Evolutionary conservation across 2,797 vertebrate species (phyloP), one percentile per base, ranked within the genome.

Genomic region (Limnodromus scolopaceus): DNA sequence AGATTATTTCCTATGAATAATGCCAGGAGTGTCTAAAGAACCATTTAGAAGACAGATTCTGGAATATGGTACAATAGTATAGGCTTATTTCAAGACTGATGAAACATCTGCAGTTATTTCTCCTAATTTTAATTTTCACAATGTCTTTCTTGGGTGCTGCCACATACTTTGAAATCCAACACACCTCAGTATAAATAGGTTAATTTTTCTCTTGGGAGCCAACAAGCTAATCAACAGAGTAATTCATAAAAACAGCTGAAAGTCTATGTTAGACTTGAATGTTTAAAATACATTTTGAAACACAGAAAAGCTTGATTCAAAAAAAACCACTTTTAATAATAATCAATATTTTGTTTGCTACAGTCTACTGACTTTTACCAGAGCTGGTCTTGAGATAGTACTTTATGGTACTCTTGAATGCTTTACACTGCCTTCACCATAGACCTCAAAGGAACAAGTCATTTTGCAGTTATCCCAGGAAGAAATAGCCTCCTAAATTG

Each of bases 311-410:
- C 39, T 78, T 77, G 68, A 90, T 82, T 89, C 38, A 48, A 77
- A 96, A 90, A 96, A 90, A 96, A 93, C 81, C 90, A 90, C 57
- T 84, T 92, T 86, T 84, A 76, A 92, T 89, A 92, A 92, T 89
- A 95, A 89, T 79, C 69, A 94, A 24, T 84, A 72, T 87, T 95
- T 92, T 93, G 46, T 69, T 96, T 95, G 43, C 77, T 82, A 81
- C 88, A 95, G 80, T 93, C 77, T 88, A 72, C 39, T 55, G 69
- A 85, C 78, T 92, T 85, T 43, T 71, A 61, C 69, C 57, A 95
- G 89, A 76, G 58, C 77, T 58, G n/a, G 74, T 64, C 57, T 79
- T 55, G 45, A 80, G 48, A 74, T 48, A 81, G 61, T 48, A 72
- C 20, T 11, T 51, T 66, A 82, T 27, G 25, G 48, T 58, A 49